These are phyloP conservation scores for Paradisaea rubra DNA, from an alignment of 2,113 vertebrate genomes.

Conservation along the genomic window DNA sequence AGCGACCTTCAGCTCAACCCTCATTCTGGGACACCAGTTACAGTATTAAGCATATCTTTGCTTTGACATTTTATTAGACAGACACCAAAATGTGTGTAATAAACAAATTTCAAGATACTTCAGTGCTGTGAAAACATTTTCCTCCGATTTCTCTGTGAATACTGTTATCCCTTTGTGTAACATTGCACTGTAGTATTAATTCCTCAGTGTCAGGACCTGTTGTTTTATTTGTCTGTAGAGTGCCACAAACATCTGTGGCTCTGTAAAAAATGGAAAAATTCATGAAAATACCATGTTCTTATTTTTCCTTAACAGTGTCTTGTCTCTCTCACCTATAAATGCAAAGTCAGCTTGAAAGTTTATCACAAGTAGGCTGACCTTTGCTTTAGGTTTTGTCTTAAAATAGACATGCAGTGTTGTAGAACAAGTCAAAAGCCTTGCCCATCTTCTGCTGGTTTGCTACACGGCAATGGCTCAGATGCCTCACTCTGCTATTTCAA, in stretches of 20 bases:
- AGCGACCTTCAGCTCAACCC: background rate
- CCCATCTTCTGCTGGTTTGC: background rate
- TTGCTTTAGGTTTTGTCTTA: background rate
- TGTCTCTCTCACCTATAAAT: background rate
- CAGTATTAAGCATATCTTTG: background rate
- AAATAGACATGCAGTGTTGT: background rate
- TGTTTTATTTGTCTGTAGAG: background rate
- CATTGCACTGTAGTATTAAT: background rate
- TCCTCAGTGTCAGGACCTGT: background rate
- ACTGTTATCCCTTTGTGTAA: background rate
- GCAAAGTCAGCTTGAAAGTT: background rate
- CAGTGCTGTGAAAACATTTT: background rate
- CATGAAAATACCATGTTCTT: background rate
- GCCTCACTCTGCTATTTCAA: constrained; percentile 33
- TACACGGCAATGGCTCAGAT: background rate
- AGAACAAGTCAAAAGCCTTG: background rate
- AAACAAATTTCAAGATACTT: background rate
- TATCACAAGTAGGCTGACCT: constrained; percentile 1
- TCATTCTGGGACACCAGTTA: background rate
- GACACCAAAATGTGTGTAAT: background rate
- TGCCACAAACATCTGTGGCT: background rate
- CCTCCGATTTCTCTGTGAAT: background rate
- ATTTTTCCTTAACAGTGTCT: background rate
- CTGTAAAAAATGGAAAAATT: background rate
- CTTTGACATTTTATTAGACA: background rate